Base-by-base conservation (phyloP, 2,888 invertebrate genomes). In the Leucophora obtusa region DNA sequence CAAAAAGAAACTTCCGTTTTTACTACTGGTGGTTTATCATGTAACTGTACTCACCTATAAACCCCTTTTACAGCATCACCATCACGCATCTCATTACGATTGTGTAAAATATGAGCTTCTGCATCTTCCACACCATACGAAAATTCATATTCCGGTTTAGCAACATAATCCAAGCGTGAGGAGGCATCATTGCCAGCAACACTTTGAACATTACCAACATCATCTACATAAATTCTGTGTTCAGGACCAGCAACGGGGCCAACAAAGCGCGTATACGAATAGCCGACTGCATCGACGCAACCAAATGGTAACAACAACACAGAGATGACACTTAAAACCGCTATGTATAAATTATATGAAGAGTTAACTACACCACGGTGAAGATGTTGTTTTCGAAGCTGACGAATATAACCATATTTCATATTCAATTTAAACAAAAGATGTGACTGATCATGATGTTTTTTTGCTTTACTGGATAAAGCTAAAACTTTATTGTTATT, bases 111-210 rank as follows among this genome's bases (percentile, higher is more conserved):
- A 69, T 94, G 94, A 21, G 93, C 93, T 83, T 92, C 91, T 6
- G 94, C 94, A 89, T 95, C 95, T 85, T 94, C 93, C 43, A 95
- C 94, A 63, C 95, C 95, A 86, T 95, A 95, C 0, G 94, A 92
- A 89, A 94, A 95, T 51, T 92, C 92, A 86, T 95, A 95, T 88
- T 95, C 94, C 15, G 95, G 95, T 87, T 93, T 93, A 1, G 94
- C 95, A 88, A 94, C 92, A 88, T 93, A 95, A 88, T 95, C 95
- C 60, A 94, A 91, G 87, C 92, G 92, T 86, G 92, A 70, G 82
- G 84, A 70, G 82, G 84, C 83, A 50, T 56, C 73, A 82, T 89
- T 87, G 7, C 28, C 28, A 21, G 17, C 54, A 89, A 3, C 63
- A n/a, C 58, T n/a, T 21, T 60, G 69, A 0, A 51, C 69, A 54